Conservation (phyloP, 2,113 vertebrate genomes). For the Epinephelus lanceolatus region DNA sequence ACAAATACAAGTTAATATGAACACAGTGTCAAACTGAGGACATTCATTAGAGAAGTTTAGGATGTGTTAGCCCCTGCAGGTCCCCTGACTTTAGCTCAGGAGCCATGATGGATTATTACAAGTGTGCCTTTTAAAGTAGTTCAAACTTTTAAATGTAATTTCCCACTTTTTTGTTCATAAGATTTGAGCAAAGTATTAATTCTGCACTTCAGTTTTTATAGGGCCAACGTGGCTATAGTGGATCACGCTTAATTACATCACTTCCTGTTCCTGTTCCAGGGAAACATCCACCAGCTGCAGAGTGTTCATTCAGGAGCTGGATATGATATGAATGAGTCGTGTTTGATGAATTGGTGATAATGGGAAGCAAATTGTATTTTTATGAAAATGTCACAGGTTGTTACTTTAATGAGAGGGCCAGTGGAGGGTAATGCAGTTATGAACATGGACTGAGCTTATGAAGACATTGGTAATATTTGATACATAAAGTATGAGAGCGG, state of each 20-base stretch:
- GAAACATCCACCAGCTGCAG: not conserved
- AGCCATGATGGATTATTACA: constrained; percentile 2
- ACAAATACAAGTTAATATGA: not conserved
- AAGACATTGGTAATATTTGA: constrained; percentile 45
- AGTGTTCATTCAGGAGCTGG: not conserved
- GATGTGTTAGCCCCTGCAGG: not conserved
- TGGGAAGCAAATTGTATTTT: constrained; percentile 53
- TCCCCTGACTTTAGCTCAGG: not conserved
- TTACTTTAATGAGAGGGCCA: constrained; percentile 59
- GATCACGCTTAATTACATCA: not conserved
- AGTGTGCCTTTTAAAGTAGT: not conserved
- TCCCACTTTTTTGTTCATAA: not conserved
- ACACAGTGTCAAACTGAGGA: not conserved
- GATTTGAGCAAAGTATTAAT: not conserved
- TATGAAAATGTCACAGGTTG: constrained; percentile 67
- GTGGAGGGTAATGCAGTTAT: constrained; percentile 44
- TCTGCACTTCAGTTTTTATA: not conserved
- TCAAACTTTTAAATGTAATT: not conserved
- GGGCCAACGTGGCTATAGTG: not conserved
- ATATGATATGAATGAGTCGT: constrained; percentile 17
- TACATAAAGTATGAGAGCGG: constrained; percentile 23
- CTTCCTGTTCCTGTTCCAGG: not conserved
- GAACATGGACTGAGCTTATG: constrained; percentile 37
- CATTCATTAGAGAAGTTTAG: not conserved
- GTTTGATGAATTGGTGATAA: constrained; percentile 62